These are phyloP conservation scores for Plebejus anna DNA, from an alignment of 2,888 invertebrate species.

Conservation along the genomic window DNA sequence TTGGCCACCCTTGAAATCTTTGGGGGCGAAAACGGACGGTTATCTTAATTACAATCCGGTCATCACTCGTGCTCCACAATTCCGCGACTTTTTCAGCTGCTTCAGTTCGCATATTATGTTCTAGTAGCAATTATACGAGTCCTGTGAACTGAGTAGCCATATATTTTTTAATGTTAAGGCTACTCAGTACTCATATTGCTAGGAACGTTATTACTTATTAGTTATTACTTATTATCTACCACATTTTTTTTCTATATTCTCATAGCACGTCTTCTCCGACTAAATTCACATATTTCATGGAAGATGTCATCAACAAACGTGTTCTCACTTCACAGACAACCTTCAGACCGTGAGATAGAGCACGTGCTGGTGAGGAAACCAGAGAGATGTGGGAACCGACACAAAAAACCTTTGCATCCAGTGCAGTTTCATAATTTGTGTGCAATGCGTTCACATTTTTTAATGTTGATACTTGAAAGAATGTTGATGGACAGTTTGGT, in stretches of 20 bases:
- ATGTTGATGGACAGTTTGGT: not conserved
- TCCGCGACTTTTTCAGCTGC: too few relatives aligned
- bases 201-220: too few relatives aligned
- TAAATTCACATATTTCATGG: not conserved
- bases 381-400: conserved; percentile 13
- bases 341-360: not conserved
- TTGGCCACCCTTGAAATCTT: not conserved
- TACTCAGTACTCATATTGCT: too few relatives aligned
- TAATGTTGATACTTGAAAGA: not conserved
- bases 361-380: conserved; percentile 9
- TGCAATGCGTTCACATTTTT: not conserved
- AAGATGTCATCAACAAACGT: not conserved
- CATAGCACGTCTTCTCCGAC: not conserved
- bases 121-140: too few relatives aligned
- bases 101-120: too few relatives aligned
- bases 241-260: too few relatives aligned
- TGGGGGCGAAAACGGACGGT: not conserved
- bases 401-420: not conserved
- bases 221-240: too few relatives aligned
- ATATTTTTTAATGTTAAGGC: too few relatives aligned
- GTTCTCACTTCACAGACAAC: not conserved
- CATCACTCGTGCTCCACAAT: too few relatives aligned
- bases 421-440: conserved; percentile 4
- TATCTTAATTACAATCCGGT: too few relatives aligned
- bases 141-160: too few relatives aligned